phyloP scores from a whole-genome alignment of 1,140 invertebrate genomes.

The Ctenoplectra terminalis region DNA sequence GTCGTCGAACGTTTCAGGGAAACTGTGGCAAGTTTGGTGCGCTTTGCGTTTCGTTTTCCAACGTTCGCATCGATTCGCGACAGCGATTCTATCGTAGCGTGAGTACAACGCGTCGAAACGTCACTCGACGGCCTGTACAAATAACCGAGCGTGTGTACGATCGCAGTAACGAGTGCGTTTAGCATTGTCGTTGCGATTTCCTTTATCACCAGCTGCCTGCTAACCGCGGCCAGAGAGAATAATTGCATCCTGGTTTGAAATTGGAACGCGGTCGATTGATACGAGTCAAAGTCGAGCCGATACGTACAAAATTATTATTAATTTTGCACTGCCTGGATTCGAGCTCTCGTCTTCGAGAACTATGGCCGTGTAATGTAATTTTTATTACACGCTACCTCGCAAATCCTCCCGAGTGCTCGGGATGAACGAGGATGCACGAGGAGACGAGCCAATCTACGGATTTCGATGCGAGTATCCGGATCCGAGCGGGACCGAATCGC shows the following conservation, averaged over 20 bases:
- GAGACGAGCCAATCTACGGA: background rate
- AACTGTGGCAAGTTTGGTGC: no score
- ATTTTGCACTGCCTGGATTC: background rate
- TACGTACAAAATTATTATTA: conserved; percentile 9
- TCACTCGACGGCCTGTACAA: no score
- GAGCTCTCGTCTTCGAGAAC: background rate
- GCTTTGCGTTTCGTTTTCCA: no score
- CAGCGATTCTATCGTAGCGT: no score
- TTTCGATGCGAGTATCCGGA: background rate
- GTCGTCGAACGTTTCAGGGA: no score
- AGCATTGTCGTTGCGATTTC: background rate
- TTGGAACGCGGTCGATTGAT: background rate
- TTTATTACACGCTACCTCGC: no score
- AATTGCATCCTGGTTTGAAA: background rate
- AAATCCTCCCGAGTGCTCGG: no score
- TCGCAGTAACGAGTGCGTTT: background rate
- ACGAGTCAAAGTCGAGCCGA: background rate
- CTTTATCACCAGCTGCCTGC: background rate
- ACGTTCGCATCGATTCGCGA: no score
- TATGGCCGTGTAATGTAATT: background rate
- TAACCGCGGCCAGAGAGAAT: no score
- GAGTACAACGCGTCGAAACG: no score
- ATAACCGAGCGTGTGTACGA: no score
- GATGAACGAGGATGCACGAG: background rate
- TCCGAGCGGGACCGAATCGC: background rate